phyloP scores from a whole-genome alignment of 2,888 invertebrate species.

The Cremastinae sp. region DNA sequence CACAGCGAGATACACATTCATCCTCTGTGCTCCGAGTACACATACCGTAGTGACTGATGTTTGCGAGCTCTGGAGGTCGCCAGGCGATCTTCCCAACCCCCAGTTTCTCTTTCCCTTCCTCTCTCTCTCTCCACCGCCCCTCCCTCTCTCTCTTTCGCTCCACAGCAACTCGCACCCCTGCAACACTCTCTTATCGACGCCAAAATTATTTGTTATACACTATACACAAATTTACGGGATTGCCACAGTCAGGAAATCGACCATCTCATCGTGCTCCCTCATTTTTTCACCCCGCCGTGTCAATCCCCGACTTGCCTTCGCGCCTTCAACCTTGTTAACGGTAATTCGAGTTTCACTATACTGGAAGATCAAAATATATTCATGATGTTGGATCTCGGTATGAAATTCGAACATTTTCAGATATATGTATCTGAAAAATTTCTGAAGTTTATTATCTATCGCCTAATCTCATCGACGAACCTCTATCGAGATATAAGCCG shows the following conservation, averaged over 20 bases:
- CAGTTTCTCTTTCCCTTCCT: slow-evolving; percentile 21
- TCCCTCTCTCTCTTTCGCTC: slow-evolving; percentile 5
- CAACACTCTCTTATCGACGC: too few species aligned
- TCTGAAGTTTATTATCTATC: too few species aligned
- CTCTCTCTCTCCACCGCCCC: slow-evolving; percentile 16
- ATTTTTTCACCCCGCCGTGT: background rate
- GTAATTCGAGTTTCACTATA: too few species aligned
- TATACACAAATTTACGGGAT: slow-evolving; percentile 41
- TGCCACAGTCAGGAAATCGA: background rate
- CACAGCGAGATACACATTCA: slow-evolving; percentile 44
- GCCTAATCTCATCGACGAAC: too few species aligned
- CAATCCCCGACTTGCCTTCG: background rate
- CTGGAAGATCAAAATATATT: too few species aligned
- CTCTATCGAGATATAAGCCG: too few species aligned
- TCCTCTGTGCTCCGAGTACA: slow-evolving; percentile 31
- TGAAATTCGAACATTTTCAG: too few species aligned
- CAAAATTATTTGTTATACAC: slow-evolving; percentile 58
- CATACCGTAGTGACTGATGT: slow-evolving; percentile 44
- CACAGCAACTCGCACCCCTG: too few species aligned
- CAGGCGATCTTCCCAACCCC: slow-evolving; percentile 23
- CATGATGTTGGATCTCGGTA: too few species aligned
- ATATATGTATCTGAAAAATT: too few species aligned
- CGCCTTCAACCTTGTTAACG: too few species aligned
- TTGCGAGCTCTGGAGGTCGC: slow-evolving; percentile 50
- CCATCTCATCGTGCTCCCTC: background rate